A percentile compares a stretch with the other conserved stretches of the same genome.
phyloP scores from a whole-genome alignment of 23 tunicate genomes.

The Trididemnum clinides region DNA sequence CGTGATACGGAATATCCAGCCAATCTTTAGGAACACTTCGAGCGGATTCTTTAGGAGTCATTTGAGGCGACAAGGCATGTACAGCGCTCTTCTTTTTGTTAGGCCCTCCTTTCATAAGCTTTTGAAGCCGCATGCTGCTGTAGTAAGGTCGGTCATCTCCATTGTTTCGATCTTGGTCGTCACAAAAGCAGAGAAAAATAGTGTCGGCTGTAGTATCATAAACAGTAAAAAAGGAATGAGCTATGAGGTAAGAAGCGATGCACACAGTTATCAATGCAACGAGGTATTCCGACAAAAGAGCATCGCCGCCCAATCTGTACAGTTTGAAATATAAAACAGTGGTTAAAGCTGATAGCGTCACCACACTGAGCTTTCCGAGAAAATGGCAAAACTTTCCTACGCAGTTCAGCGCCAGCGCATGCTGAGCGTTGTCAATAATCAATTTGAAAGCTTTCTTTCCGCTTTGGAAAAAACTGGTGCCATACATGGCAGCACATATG shows the following conservation, averaged over 20 bases:
- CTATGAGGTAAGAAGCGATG: conserved; percentile 54
- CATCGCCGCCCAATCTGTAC: conserved; percentile 11
- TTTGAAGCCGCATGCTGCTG: conserved; percentile 61
- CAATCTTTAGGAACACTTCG: not conserved
- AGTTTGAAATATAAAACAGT: conserved; percentile 38
- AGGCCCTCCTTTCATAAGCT: conserved; percentile 31
- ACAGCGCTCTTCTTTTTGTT: not conserved
- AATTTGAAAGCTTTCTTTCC: conserved; percentile 63
- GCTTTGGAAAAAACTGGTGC: conserved; percentile 66
- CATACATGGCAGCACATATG: conserved; percentile 87
- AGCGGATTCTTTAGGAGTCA: not conserved
- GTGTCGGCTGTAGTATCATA: conserved; percentile 80
- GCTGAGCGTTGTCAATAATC: conserved; percentile 66
- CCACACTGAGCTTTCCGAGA: conserved; percentile 56
- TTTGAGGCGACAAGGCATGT: not conserved
- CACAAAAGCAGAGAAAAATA: conserved; percentile 87
- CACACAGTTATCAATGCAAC: conserved; percentile 46
- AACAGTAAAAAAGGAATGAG: conserved; percentile 66
- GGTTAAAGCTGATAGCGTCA: conserved; percentile 21
- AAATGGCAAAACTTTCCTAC: conserved; percentile 66
- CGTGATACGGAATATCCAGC: not conserved
- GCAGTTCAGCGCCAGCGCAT: conserved; percentile 75
- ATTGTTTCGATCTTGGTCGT: conserved; percentile 83
- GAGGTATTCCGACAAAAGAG: conserved; percentile 23
- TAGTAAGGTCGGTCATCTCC: conserved; percentile 88